phyloP scores from a whole-genome alignment of 2,113 vertebrate genomes.

The Lamprologus ornatipinnis region DNA sequence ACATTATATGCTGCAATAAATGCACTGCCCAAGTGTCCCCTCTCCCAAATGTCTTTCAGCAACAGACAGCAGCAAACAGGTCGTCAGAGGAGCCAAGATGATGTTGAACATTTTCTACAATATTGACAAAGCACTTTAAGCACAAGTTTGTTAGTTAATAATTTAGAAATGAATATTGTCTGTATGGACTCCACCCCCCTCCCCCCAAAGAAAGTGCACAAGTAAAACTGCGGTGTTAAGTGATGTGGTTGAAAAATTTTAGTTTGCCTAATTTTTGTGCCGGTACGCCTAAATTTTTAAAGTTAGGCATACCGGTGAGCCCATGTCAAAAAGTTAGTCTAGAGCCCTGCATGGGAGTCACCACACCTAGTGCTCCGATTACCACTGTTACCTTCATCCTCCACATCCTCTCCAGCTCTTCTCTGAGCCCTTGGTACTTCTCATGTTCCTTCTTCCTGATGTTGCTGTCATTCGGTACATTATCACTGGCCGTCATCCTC shows the following conservation, averaged over 20 bases:
- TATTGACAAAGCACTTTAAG: too few species aligned
- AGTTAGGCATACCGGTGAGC: accelerated
- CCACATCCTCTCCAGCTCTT: neutral
- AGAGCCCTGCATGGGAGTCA: neutral
- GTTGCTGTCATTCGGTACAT: neutral
- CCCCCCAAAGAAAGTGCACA: too few species aligned
- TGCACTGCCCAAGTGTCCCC: too few species aligned
- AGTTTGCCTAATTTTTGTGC: accelerated
- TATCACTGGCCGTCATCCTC: accelerated
- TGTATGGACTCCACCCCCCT: too few species aligned
- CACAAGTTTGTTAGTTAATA: too few species aligned
- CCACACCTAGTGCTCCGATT: neutral
- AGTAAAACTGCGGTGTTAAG: accelerated
- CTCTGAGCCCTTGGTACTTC: neutral
- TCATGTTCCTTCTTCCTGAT: neutral
- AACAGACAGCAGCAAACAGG: accelerated
- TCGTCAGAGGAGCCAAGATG: too few species aligned
- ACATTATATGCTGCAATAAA: too few species aligned
- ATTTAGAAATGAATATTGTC: too few species aligned
- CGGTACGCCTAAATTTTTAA: accelerated
- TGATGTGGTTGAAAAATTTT: too few species aligned
- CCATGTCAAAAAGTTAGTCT: too few species aligned
- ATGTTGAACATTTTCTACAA: too few species aligned
- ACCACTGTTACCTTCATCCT: neutral
- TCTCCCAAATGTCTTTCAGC: accelerated